Conservation (phyloP, 1,140 invertebrate genomes). For the Cephus cinctus region DNA sequence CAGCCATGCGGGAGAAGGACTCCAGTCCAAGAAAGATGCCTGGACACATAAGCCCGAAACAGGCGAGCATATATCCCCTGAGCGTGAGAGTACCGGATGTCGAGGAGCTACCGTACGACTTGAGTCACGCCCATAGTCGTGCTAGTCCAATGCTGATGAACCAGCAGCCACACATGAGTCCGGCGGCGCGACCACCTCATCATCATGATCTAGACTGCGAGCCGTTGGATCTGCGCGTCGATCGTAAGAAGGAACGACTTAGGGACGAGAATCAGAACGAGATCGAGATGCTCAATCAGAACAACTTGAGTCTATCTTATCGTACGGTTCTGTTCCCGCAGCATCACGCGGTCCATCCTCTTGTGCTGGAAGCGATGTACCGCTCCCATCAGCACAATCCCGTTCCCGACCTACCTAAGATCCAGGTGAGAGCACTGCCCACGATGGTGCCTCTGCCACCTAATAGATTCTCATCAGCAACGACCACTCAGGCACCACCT, state of each 20-base stretch:
- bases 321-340: slow-evolving; percentile 62
- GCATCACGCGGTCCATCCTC: slow-evolving; percentile 63
- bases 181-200: slow-evolving; percentile 50
- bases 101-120: slow-evolving; percentile 62
- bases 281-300: slow-evolving; percentile 49
- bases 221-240: slow-evolving; percentile 79
- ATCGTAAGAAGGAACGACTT: slow-evolving; percentile 71
- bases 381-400: slow-evolving; percentile 56
- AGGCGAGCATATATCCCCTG: slow-evolving; percentile 69
- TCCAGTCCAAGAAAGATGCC: slow-evolving; percentile 75
- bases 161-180: slow-evolving; percentile 57
- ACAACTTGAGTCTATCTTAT: slow-evolving; percentile 46
- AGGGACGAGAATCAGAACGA: slow-evolving; percentile 72
- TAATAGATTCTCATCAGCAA: slow-evolving; percentile 46
- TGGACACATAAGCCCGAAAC: slow-evolving; percentile 68
- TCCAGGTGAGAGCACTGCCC: slow-evolving; percentile 51
- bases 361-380: slow-evolving; percentile 72
- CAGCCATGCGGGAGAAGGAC: slow-evolving; percentile 77
- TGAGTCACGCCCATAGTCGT: slow-evolving; percentile 49
- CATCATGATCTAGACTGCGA: slow-evolving; percentile 51
- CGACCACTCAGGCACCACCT: slow-evolving; percentile 32
- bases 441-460: slow-evolving; percentile 53
- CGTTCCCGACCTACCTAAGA: slow-evolving; percentile 51
- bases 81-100: slow-evolving; percentile 58
- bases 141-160: slow-evolving; percentile 29